Conservation (phyloP, 2,888 invertebrate species). For the Meliscaeva auricollis region DNA sequence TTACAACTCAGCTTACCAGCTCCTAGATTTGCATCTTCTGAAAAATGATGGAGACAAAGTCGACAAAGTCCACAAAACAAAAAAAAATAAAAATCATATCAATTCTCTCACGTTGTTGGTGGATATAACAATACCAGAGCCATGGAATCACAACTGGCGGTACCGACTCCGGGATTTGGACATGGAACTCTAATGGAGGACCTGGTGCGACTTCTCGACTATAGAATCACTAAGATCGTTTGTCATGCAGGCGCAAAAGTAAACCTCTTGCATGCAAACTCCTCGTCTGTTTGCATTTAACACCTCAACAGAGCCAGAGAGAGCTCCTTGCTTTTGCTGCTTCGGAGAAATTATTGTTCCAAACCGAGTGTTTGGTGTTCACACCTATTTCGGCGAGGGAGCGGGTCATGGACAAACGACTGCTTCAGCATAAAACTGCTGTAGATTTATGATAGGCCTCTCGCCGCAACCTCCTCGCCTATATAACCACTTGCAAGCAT, state of each 20-base stretch:
- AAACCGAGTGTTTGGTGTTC: conserved; percentile 69
- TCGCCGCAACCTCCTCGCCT: conserved; percentile 5
- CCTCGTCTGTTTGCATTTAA: conserved; percentile 67
- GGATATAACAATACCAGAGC: conserved; percentile 63
- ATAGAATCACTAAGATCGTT: conserved; percentile 56
- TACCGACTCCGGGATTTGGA: too few relatives aligned
- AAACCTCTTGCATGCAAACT: conserved; percentile 39
- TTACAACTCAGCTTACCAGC: conserved; percentile 18
- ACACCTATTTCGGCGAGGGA: conserved; percentile 61
- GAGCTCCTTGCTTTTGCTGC: conserved; percentile 50
- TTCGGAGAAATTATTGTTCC: conserved; percentile 56
- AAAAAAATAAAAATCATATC: conserved; percentile 47
- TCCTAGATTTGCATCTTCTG: conserved; percentile 68
- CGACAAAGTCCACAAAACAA: neutral
- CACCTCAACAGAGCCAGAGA: conserved; percentile 45
- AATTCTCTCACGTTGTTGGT: conserved; percentile 70
- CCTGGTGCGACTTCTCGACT: conserved; percentile 10
- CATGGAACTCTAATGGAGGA: neutral
- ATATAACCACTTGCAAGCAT: conserved; percentile 45
- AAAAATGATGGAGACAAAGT: conserved; percentile 46
- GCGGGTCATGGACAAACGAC: conserved; percentile 49
- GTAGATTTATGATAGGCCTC: conserved; percentile 62
- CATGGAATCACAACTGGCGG: neutral
- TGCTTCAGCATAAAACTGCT: conserved; percentile 48
- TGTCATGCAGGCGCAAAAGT: conserved; percentile 61